Base-by-base conservation (phyloP, 2,888 invertebrate species). In the Stramonita haemastoma region DNA sequence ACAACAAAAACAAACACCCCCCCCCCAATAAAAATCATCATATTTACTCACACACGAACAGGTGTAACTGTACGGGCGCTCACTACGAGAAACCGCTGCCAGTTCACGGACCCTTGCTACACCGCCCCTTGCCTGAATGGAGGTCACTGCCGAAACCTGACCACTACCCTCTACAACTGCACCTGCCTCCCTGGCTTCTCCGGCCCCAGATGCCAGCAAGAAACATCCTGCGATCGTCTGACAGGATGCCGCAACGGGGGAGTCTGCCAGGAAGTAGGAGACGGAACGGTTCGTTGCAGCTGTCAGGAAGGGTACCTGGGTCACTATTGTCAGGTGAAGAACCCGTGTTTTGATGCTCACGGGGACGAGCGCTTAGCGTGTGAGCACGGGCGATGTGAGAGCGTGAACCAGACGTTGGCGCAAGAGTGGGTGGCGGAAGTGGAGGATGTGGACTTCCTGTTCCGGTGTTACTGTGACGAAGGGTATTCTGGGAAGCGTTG, bases 81-180 rank as follows among this genome's bases (percentile, higher is more conserved):
- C 91, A 92, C 84, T 94, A 91, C 56, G 95, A 95, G 0, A n/a
- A 89, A 91, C 57, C 91, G 91, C n/a, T 95, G 95, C 91, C 92
- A 94, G 90, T 87, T 90, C 15, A 89, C 92, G 56, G 91, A 95
- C 90, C 93, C 93, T 29, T 95, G 95, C 88, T 91, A 90, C 46
- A 83, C 90, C 19, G 85, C 90, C 8, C 92, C 93, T 13, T 95
- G 95, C 90, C 91, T 91, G 29, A 91, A 94, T 87, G 91, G 92
- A 46, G 93, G 91, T 15, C 91, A 90, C 8, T 95, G 95, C 90
- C 87, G 19, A 15, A 93, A 93, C 60, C 87, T 90, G 32, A 91
- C 93, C 0, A 90, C 91, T 88, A 89, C 90, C 0, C 90, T 87
- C 11, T 90, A 92, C 26, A 87, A 89, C 19, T 94, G 93, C 89